phyloP scores from a whole-genome alignment of 37 sponge, comb jelly and placozoan genomes.

The Spongilla lacustris region DNA sequence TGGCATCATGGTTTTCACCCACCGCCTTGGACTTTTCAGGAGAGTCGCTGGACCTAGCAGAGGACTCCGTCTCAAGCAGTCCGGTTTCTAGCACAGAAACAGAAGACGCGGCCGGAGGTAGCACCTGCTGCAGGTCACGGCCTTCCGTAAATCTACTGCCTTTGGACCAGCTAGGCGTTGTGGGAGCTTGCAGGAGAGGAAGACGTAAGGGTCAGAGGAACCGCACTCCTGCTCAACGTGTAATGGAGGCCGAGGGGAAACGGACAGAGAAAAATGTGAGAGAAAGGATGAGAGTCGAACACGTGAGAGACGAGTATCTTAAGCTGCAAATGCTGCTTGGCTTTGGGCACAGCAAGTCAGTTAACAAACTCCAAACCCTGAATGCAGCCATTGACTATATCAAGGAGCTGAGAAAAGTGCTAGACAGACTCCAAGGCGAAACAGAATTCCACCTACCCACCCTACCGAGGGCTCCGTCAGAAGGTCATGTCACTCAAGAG shows the following conservation, averaged over 20 bases:
- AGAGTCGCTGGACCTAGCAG: background rate
- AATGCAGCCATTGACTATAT: slow-evolving; percentile 24
- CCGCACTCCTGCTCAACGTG: background rate
- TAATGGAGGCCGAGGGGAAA: background rate
- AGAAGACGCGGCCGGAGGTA: background rate
- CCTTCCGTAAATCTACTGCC: background rate
- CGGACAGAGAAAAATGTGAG: background rate
- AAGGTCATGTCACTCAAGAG: background rate
- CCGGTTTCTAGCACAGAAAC: background rate
- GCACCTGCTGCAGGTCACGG: background rate
- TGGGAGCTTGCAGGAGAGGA: slow-evolving; percentile 8
- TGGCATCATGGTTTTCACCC: background rate
- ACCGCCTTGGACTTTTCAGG: background rate
- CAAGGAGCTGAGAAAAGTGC: background rate
- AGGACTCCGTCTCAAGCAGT: background rate
- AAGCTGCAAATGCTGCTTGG: slow-evolving; percentile 13
- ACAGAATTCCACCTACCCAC: background rate
- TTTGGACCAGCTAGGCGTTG: background rate
- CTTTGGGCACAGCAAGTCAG: background rate
- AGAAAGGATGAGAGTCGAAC: slow-evolving; percentile 32
- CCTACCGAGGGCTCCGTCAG: background rate
- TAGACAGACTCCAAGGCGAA: background rate
- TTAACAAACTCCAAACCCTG: background rate
- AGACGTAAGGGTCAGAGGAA: slow-evolving; percentile 4
- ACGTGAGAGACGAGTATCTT: background rate